phyloP scores from a whole-genome alignment of 2,888 invertebrate genomes.

The Globia sparganii region DNA sequence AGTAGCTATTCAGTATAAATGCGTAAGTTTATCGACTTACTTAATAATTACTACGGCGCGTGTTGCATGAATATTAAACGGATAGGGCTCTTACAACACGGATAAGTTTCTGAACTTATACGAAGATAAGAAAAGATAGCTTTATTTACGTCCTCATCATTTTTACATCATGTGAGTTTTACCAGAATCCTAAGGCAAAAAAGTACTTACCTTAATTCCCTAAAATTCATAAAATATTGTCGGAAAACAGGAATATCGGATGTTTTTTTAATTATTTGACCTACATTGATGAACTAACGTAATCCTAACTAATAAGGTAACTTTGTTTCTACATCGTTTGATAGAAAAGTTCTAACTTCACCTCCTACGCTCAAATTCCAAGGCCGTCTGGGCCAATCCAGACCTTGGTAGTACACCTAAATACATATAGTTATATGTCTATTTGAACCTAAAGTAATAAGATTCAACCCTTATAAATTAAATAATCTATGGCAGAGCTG shows the following conservation, averaged over 20 bases:
- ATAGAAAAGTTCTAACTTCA: slow-evolving; percentile 37
- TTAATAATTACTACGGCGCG: slow-evolving; percentile 55
- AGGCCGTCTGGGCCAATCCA: slow-evolving; percentile 52
- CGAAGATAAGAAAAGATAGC: slow-evolving; percentile 39
- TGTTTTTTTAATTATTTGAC: neutral
- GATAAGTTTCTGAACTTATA: slow-evolving; percentile 38
- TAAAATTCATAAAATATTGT: neutral
- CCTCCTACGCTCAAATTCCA: slow-evolving; percentile 23
- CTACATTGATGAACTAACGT: neutral
- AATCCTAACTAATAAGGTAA: slow-evolving; percentile 27
- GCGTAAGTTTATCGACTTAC: slow-evolving; percentile 55
- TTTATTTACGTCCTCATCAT: slow-evolving; percentile 27
- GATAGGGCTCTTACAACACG: slow-evolving; percentile 32
- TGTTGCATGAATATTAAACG: slow-evolving; percentile 60
- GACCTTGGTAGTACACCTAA: slow-evolving; percentile 35
- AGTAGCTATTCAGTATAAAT: slow-evolving; percentile 50
- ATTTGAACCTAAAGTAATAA: slow-evolving; percentile 25
- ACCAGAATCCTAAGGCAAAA: neutral
- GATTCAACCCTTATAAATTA: slow-evolving; percentile 53
- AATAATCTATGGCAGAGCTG: slow-evolving; percentile 35
- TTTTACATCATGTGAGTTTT: slow-evolving; percentile 30
- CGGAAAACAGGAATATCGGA: neutral
- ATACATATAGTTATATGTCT: slow-evolving; percentile 2
- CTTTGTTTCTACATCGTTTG: slow-evolving; percentile 34
- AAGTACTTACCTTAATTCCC: neutral